Base-by-base conservation (phyloP, 2,888 invertebrate genomes). In the Plusia festucae region DNA sequence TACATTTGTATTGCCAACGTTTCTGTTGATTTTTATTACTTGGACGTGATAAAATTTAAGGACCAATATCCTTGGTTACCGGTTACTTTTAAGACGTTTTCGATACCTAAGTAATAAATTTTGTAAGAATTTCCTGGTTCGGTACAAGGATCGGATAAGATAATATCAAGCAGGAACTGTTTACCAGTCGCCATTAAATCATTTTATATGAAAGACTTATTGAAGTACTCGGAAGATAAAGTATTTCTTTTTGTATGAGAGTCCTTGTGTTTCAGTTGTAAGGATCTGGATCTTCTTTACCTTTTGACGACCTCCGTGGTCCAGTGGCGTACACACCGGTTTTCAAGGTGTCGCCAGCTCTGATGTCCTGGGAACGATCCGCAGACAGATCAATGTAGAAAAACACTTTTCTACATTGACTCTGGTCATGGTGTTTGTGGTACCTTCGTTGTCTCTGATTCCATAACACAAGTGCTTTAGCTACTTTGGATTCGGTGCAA, bases 111-210 rank as follows among this genome's bases (percentile, higher is more conserved):
- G 58, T 40, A 54, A 65, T 67, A 32, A 53, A 44, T 55, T 57
- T 24, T 34, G 20, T 52, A 15, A 49, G 16, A 65, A 65, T 66
- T 78, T 78, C 65, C 65, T 66, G 54, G 51, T 65, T 51, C 44
- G 54, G 15, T 56, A 55, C 60, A 79, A 79, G 77, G 70, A 30
- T 52, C 53, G 32, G 46, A 65, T 62, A 54, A 70, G 55, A 63
- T 54, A 54, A 60, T 58, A 60, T 69, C 60, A 57, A 69, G 16
- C 32, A 18, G 56, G 44, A 60, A 20, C 16, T 18, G 46, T 58
- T 78, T 65, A 59, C 58, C 52, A 59, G 46, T 20, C 20, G 46
- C 18, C 18, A 72, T 73, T 64, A 63, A 71, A 61, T 67, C 22
- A 49, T 44, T 55, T 59, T 46, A 58, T 22, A 57, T 62, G 52